A percentile compares a stretch with the other conserved stretches of the same genome.
Conservation (phyloP, 1,140 invertebrate genomes). For the Semibalanus balanoides region DNA sequence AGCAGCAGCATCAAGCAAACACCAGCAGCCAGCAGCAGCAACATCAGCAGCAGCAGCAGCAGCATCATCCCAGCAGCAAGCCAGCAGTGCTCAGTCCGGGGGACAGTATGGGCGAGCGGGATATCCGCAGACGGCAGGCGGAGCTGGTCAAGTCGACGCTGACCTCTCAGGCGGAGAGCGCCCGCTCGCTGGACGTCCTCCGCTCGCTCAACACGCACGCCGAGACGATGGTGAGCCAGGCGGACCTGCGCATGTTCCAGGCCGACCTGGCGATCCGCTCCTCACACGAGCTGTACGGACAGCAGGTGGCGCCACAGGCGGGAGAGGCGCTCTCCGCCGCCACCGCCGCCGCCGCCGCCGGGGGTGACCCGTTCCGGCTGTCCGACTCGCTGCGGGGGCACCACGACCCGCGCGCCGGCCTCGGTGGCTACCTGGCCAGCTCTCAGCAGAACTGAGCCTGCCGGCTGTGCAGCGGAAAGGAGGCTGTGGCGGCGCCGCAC, state of each 20-base stretch:
- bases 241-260: constrained; percentile 27
- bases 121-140: constrained; percentile 22
- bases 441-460: background rate
- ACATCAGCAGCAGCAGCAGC: background rate
- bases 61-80: background rate
- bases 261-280: constrained; percentile 21
- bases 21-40: background rate
- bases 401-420: background rate
- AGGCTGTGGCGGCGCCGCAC: no score
- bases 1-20: background rate
- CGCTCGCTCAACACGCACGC: constrained; percentile 30
- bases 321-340: constrained; percentile 21
- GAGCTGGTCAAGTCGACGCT: constrained; percentile 22
- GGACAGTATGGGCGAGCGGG: constrained; percentile 21
- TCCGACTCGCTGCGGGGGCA: constrained; percentile 11
- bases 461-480: no score
- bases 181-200: constrained; percentile 9
- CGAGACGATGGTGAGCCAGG: constrained; percentile 34
- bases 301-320: constrained; percentile 22
- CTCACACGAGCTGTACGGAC: constrained; percentile 27
- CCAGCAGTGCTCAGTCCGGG: background rate
- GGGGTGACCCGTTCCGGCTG: constrained; percentile 21
- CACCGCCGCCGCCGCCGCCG: no score
- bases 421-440: background rate
- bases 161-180: constrained; percentile 20